Conservation (phyloP, 2,888 invertebrate genomes). For the Ophion costatus region DNA sequence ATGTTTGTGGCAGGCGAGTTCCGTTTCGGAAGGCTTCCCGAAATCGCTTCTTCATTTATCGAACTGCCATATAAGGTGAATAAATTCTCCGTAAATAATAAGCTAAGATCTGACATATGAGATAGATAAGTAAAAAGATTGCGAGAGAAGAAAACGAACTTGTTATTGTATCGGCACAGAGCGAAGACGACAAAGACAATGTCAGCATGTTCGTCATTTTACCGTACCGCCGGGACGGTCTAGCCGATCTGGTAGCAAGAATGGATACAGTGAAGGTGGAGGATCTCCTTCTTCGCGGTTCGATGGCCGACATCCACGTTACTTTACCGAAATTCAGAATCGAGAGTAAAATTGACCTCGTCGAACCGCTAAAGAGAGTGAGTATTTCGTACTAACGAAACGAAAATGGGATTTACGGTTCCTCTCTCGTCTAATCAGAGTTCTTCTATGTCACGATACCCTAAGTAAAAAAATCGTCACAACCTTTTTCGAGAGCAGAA, state of each 20-base stretch:
- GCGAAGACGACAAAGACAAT: slow-evolving; percentile 71
- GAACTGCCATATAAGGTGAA: slow-evolving; percentile 88
- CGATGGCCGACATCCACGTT: slow-evolving; percentile 84
- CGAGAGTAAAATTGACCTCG: slow-evolving; percentile 87
- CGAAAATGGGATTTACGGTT: slow-evolving; percentile 72
- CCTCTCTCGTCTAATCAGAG: too few relatives aligned
- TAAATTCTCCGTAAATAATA: slow-evolving; percentile 8
- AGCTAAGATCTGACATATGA: slow-evolving; percentile 7
- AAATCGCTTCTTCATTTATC: slow-evolving; percentile 87
- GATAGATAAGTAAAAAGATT: not conserved
- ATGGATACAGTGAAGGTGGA: slow-evolving; percentile 85
- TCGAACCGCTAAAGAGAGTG: slow-evolving; percentile 79
- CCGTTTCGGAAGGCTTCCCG: slow-evolving; percentile 83
- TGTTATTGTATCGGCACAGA: slow-evolving; percentile 19
- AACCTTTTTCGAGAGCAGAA: too few relatives aligned
- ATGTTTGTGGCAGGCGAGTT: slow-evolving; percentile 87
- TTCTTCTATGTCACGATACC: too few relatives aligned
- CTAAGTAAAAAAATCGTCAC: too few relatives aligned
- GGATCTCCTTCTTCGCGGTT: too few relatives aligned
- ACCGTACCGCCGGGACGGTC: slow-evolving; percentile 88
- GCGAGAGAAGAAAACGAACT: not conserved
- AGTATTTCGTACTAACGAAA: slow-evolving; percentile 81
- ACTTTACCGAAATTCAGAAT: slow-evolving; percentile 92
- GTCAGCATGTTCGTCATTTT: slow-evolving; percentile 89
- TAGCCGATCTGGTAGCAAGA: slow-evolving; percentile 86